Base-by-base conservation (phyloP, 2,888 invertebrate genomes). In the Mythimna lalbum region DNA sequence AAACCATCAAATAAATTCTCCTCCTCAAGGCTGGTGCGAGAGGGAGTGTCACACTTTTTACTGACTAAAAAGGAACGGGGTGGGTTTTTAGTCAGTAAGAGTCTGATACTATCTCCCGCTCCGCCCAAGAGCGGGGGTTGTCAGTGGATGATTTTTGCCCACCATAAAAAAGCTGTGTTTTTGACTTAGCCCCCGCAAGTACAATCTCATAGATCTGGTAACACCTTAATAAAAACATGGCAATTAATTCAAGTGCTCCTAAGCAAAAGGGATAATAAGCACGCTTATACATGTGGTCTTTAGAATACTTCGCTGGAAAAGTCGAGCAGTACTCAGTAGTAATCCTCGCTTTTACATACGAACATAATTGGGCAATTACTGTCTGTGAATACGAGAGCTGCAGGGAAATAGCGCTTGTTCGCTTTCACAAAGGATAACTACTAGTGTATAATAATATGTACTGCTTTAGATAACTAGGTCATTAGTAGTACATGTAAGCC, bases 341-440 rank as follows among this genome's bases (percentile, higher is more conserved):
- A 84, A 60, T 78, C 33, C 64, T 71, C 69, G 67, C 73, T 73
- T 81, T 78, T 78, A 76, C 82, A 82, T 73, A 72, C 68, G 73
- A 65, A 69, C 62, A 55, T 78, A 82, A 84, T 82, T 73, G 85
- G 69, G 74, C 82, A 63, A 82, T 84, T 84, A 79, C 73, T 63
- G 69, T 66, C 73, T 67, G 79, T 73, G 79, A 73, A 78, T 82
- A 82, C 39, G 80, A 80, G 79, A 82, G 73, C 53, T 72, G 63
- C 76, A 79, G 79, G 76, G 71, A 82, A 76, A 78, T 70, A 66
- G 69, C 76, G 71, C 82, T 72, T 23, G 71, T 80, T 71, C 71
- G 79, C 75, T 82, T 84, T 82, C 82, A 73, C 70, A 75, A 82
- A 82, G 73, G 75, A 81, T 66, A 65, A 66, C 71, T 57, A 67